Evolutionary conservation across 2,113 vertebrate genomes (phyloP).

Genomic region (Coturnix japonica): DNA sequence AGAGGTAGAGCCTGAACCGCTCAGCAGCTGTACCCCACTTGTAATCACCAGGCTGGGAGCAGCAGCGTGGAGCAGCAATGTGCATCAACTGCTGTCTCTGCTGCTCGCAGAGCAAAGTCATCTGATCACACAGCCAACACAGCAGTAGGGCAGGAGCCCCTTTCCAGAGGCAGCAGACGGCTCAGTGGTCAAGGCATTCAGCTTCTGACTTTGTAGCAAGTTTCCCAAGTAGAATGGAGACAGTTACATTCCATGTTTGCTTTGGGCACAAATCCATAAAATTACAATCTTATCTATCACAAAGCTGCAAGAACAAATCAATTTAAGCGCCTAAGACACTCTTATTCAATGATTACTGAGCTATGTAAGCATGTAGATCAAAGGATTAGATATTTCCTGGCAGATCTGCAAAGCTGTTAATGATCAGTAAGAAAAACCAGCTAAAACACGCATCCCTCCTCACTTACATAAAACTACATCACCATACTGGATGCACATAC

Average conservation of each 20-base stretch:
- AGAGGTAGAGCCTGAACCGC: conserved; percentile 9
- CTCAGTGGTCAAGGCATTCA: neutral
- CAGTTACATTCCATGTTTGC: neutral
- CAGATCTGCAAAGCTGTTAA: neutral
- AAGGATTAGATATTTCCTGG: neutral
- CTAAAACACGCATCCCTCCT: neutral
- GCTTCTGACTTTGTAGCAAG: neutral
- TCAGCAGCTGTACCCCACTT: conserved; percentile 59
- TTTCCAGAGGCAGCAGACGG: conserved; percentile 36
- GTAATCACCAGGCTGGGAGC: conserved; percentile 18
- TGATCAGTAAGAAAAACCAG: conserved; percentile 8
- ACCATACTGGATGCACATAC: accelerated
- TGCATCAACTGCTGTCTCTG: neutral
- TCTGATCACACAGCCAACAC: neutral
- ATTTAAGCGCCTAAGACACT: neutral
- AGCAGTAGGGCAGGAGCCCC: neutral
- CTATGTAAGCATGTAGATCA: conserved; percentile 1
- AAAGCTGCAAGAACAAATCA: conserved; percentile 31
- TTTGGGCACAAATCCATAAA: conserved; percentile 20
- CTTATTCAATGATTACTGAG: neutral
- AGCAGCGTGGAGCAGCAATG: neutral
- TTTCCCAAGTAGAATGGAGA: neutral
- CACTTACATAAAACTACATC: neutral
- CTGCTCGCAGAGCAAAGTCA: conserved; percentile 32
- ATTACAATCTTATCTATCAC: conserved; percentile 3